Conservation (phyloP, 2,797 vertebrate genomes). For the Brachyrhaphis roseni region DNA sequence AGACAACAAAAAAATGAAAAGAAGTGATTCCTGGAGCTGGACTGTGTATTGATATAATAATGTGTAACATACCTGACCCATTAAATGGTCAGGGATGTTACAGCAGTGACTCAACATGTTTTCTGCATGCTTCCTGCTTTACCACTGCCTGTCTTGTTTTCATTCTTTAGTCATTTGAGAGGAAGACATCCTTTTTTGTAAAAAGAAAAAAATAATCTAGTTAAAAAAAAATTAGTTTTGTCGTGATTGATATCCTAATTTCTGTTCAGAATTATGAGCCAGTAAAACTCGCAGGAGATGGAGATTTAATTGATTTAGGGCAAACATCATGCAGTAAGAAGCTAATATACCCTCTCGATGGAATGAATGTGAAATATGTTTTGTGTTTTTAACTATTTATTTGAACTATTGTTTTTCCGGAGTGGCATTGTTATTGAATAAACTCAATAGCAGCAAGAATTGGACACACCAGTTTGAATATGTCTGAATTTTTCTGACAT, state of each 20-base stretch:
- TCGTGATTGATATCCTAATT: background rate
- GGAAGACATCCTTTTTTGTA: background rate
- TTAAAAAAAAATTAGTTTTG: background rate
- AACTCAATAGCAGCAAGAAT: background rate
- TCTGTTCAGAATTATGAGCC: background rate
- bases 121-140: conserved; percentile 44
- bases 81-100: background rate
- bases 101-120: background rate
- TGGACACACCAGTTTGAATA: background rate
- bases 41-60: background rate
- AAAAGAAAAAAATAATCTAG: background rate
- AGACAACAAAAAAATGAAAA: conserved; percentile 1
- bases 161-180: background rate
- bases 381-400: background rate
- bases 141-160: conserved; percentile 15
- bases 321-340: conserved; percentile 15
- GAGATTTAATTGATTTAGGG: conserved; percentile 4
- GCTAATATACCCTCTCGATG: background rate
- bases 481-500: background rate
- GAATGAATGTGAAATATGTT: background rate
- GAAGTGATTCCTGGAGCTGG: conserved; percentile 41
- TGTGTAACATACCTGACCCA: background rate
- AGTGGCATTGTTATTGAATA: background rate
- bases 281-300: conserved; percentile 4
- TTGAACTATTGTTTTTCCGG: background rate